Percentiles rank a stretch among this genome's conserved stretches.
Evolutionary conservation across 2,888 invertebrate species (phyloP).

Genomic region (Heteropelma amictum): DNA sequence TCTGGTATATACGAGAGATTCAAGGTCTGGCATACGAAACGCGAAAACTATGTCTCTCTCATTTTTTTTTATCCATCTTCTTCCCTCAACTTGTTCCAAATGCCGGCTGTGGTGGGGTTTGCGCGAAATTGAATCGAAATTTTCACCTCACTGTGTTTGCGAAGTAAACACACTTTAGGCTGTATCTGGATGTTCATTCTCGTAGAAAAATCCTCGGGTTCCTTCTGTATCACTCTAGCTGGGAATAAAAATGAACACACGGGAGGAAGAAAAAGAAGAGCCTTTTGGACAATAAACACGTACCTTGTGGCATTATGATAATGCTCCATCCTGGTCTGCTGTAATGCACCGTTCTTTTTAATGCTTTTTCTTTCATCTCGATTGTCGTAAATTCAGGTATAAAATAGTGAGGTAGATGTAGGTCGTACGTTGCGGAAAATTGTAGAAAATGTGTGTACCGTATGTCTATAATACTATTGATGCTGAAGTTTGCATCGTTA

Average conservation of each 20-base stretch:
- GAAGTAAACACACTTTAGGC: constrained; percentile 66
- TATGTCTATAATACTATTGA: too few species aligned
- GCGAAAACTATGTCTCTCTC: neutral
- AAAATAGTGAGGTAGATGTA: too few species aligned
- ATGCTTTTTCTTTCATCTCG: too few species aligned
- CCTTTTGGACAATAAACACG: neutral
- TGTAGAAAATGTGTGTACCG: too few species aligned
- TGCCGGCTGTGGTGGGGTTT: constrained; percentile 15
- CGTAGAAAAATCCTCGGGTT: constrained; percentile 15
- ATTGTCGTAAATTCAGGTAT: too few species aligned
- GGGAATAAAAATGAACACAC: neutral
- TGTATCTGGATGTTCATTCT: constrained; percentile 51
- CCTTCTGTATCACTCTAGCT: neutral
- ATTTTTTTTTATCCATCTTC: neutral
- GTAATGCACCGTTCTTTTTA: too few species aligned
- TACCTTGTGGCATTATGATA: too few species aligned
- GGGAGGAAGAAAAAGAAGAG: neutral
- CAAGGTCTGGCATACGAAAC: constrained; percentile 26
- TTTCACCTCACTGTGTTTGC: constrained; percentile 68
- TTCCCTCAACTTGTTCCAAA: neutral
- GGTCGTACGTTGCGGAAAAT: too few species aligned
- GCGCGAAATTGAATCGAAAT: constrained; percentile 70
- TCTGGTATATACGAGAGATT: constrained; percentile 6
- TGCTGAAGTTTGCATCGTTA: too few species aligned
- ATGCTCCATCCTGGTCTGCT: too few species aligned